Evolutionary conservation across 2,797 vertebrate species (phyloP).

Genomic region (Mycteria americana): DNA sequence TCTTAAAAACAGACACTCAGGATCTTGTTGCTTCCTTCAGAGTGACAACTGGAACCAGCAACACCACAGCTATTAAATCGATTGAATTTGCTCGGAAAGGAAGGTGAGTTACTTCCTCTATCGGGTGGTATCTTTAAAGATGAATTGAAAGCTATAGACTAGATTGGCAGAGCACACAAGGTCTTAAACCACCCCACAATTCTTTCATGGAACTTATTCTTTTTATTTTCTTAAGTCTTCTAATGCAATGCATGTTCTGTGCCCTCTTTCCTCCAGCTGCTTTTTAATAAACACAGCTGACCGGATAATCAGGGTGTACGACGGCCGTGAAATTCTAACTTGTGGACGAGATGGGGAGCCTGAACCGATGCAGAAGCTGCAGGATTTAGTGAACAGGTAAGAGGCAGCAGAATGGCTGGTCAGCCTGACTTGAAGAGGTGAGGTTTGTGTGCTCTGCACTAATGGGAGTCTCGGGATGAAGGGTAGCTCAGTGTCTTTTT

Average conservation of each 20-base stretch:
- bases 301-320: constrained; percentile 94
- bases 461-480: neutral
- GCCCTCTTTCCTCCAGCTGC: constrained; percentile 77
- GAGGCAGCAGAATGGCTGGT: neutral
- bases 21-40: constrained; percentile 96
- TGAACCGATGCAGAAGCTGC: constrained; percentile 97
- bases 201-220: neutral
- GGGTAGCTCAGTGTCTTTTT: neutral
- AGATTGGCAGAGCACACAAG: neutral
- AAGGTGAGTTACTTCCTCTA: constrained; percentile 79
- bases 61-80: constrained; percentile 98
- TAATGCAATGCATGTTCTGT: neutral
- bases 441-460: neutral
- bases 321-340: constrained; percentile 93
- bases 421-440: neutral
- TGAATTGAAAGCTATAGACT: neutral
- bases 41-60: constrained; percentile 98
- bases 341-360: constrained; percentile 95
- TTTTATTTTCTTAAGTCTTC: neutral
- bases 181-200: rapidly evolving
- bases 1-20: constrained; percentile 93
- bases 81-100: constrained; percentile 98
- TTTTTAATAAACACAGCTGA: constrained; percentile 98
- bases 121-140: neutral
- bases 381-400: constrained; percentile 96